phyloP scores from a whole-genome alignment of 2,888 invertebrate species.

The Ditula angustiorana region DNA sequence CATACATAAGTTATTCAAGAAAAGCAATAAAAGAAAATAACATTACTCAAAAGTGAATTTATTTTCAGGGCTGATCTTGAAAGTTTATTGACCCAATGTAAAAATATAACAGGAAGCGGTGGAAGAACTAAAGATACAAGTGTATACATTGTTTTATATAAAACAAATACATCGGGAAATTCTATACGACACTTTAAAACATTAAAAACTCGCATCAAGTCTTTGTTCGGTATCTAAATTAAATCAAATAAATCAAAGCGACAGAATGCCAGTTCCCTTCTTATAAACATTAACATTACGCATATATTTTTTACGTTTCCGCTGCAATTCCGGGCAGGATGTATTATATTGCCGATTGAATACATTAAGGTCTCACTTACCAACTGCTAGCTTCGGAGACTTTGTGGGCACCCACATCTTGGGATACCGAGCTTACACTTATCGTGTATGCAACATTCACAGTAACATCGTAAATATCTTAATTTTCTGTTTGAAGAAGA shows the following conservation, averaged over 20 bases:
- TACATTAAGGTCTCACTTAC: conserved; percentile 83
- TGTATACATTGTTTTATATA: background rate
- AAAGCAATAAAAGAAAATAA: background rate
- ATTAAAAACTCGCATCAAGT: background rate
- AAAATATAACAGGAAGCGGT: conserved; percentile 16
- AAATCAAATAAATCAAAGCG: background rate
- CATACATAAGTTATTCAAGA: conserved; percentile 2
- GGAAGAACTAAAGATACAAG: background rate
- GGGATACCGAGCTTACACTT: conserved; percentile 26
- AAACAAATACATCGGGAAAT: background rate
- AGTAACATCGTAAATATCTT: conserved; percentile 26
- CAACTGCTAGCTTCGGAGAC: conserved; percentile 90
- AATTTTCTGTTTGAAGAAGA: conserved; percentile 27
- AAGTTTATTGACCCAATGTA: conserved; percentile 21
- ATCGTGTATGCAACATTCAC: conserved; percentile 12
- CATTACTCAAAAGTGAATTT: background rate
- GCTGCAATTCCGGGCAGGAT: conserved; percentile 71
- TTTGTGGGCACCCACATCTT: conserved; percentile 91
- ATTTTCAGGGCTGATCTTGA: conserved; percentile 6
- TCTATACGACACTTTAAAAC: background rate
- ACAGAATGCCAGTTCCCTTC: conserved; percentile 1
- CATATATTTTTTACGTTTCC: conserved; percentile 77
- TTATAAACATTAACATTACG: conserved; percentile 69
- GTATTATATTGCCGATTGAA: conserved; percentile 66
- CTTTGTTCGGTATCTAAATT: background rate